Conservation (phyloP, 2,113 vertebrate genomes). For the Xiphorhynchus elegans region DNA sequence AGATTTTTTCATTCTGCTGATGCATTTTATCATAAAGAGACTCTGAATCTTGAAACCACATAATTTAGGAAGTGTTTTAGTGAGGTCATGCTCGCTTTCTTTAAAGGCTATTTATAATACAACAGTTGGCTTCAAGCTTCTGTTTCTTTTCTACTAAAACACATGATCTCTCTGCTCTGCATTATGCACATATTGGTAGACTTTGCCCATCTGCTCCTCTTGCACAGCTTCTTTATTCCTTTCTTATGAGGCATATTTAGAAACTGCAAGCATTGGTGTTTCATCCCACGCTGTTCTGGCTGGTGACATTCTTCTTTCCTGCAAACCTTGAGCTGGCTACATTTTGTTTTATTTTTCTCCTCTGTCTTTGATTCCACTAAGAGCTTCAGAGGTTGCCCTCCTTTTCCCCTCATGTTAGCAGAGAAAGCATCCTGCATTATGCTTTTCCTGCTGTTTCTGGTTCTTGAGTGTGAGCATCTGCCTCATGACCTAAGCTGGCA, state of each 20-base stretch:
- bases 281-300: background rate
- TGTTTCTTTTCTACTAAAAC: background rate
- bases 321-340: background rate
- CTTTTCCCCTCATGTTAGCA: background rate
- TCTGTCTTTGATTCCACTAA: background rate
- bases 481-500: background rate
- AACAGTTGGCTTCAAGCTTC: background rate
- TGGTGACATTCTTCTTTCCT: background rate
- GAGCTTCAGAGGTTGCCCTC: background rate
- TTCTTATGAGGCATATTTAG: background rate
- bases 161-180: background rate
- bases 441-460: background rate
- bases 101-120: constrained; percentile 10
- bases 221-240: background rate
- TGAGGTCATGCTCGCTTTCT: constrained; percentile 13
- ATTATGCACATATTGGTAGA: rapidly evolving
- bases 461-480: background rate
- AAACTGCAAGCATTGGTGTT: background rate
- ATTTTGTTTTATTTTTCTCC: background rate
- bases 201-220: background rate
- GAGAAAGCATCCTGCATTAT: background rate
- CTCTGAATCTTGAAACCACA: background rate
- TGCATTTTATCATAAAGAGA: background rate
- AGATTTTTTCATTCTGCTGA: background rate
- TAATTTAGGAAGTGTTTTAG: constrained; percentile 5